Conservation (phyloP, 2,888 invertebrate genomes). For the Bombylius major region DNA sequence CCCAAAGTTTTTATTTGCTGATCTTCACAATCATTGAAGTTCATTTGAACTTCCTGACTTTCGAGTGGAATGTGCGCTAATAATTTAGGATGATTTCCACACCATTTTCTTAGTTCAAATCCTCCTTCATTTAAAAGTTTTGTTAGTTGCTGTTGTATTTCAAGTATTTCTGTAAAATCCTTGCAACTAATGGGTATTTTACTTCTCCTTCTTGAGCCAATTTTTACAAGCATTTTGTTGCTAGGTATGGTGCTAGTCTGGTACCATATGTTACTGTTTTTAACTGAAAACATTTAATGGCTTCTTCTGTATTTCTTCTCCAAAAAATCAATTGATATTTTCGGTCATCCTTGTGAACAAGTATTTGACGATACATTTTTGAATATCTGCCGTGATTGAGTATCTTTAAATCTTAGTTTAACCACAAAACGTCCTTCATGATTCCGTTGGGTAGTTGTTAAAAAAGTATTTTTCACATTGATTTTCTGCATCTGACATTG, state of each 20-base stretch:
- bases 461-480: neutral
- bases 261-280: too few relatives aligned
- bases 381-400: too few relatives aligned
- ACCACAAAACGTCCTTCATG: too few relatives aligned
- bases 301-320: too few relatives aligned
- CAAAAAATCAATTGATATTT: too few relatives aligned
- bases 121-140: neutral
- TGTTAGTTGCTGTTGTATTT: neutral
- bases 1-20: neutral
- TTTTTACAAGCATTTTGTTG: neutral
- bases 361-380: too few relatives aligned
- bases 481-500: neutral
- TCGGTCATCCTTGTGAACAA: too few relatives aligned
- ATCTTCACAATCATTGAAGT: neutral
- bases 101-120: neutral
- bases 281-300: too few relatives aligned
- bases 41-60: neutral
- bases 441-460: too few relatives aligned
- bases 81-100: neutral
- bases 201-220: neutral
- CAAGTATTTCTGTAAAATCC: neutral
- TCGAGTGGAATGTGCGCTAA: neutral
- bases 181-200: neutral
- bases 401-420: too few relatives aligned
- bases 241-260: too few relatives aligned